Percentiles rank a stretch among this genome's conserved stretches.
Evolutionary conservation across 1,140 invertebrate genomes (phyloP).

Genomic region (Pseudomyrmex concolor): DNA sequence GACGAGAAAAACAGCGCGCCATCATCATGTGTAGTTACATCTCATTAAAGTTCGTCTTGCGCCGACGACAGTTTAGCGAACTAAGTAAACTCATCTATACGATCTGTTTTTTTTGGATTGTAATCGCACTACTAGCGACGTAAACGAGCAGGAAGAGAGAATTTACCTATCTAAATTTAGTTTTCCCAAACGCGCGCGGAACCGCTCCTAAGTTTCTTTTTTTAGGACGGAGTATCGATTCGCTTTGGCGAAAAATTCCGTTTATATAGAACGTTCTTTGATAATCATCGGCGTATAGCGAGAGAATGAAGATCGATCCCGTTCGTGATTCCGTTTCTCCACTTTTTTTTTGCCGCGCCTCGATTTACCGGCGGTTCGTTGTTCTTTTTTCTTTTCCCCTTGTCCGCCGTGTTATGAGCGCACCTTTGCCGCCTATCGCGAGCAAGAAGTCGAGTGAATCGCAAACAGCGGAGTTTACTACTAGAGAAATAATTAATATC

Average conservation of each 20-base stretch:
- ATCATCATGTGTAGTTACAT: background rate
- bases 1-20: background rate
- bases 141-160: background rate
- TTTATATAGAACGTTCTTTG: slow-evolving; percentile 1
- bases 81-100: slow-evolving; percentile 3
- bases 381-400: background rate
- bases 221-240: slow-evolving; percentile 19
- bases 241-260: background rate
- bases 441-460: slow-evolving; percentile 70
- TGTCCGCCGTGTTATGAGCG: background rate
- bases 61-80: background rate
- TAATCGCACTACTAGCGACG: background rate
- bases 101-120: background rate
- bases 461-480: slow-evolving; percentile 69
- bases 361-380: background rate
- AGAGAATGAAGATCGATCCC: slow-evolving; percentile 39
- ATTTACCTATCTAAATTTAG: slow-evolving; percentile 30
- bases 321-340: background rate
- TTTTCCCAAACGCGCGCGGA: background rate
- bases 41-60: slow-evolving; percentile 16
- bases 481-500: slow-evolving; percentile 73
- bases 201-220: background rate
- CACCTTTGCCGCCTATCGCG: background rate
- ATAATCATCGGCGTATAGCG: background rate
- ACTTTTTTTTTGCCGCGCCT: background rate